Evolutionary conservation across 2,888 invertebrate species (phyloP).

Genomic region (Chrysopilus asiliformis): DNA sequence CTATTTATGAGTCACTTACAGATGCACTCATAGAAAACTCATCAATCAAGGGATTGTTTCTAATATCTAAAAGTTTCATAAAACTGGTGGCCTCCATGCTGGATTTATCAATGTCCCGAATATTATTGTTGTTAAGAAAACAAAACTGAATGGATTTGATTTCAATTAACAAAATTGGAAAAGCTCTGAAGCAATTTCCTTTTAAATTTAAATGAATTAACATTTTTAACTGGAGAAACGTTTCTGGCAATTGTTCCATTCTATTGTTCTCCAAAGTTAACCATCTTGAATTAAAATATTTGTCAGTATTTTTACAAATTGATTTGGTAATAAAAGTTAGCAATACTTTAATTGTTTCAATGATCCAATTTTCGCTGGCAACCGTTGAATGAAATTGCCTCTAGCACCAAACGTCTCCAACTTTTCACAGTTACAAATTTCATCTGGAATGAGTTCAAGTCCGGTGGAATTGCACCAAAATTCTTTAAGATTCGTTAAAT

Average conservation of each 20-base stretch:
- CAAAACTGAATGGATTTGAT: slow-evolving; percentile 41
- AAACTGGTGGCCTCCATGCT: slow-evolving; percentile 28
- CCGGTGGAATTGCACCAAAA: slow-evolving; percentile 53
- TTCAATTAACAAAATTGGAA: slow-evolving; percentile 38
- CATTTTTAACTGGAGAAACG: slow-evolving; percentile 40
- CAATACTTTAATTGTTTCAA: slow-evolving; percentile 42
- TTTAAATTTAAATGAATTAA: slow-evolving; percentile 50
- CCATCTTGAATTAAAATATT: slow-evolving; percentile 39
- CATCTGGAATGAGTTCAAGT: slow-evolving; percentile 43
- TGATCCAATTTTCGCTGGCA: slow-evolving; percentile 46
- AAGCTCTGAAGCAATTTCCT: slow-evolving; percentile 40
- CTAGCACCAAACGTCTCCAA: slow-evolving; percentile 53
- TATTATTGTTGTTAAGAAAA: slow-evolving; percentile 39
- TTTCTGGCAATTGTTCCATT: slow-evolving; percentile 40
- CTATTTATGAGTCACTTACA: no score
- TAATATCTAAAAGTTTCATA: slow-evolving; percentile 42
- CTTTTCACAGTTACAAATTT: slow-evolving; percentile 45
- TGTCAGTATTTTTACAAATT: neutral
- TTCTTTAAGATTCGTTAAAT: slow-evolving; percentile 45
- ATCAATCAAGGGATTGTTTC: slow-evolving; percentile 43
- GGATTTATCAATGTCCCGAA: slow-evolving; percentile 5
- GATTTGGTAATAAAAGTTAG: slow-evolving; percentile 2
- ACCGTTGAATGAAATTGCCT: slow-evolving; percentile 43
- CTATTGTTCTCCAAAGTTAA: slow-evolving; percentile 50
- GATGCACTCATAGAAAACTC: no score